A percentile compares a stretch with the other conserved stretches of the same genome.
These are phyloP conservation scores for Lycocerus yunnanus DNA, from an alignment of 2,888 invertebrate species.

Conservation along the genomic window DNA sequence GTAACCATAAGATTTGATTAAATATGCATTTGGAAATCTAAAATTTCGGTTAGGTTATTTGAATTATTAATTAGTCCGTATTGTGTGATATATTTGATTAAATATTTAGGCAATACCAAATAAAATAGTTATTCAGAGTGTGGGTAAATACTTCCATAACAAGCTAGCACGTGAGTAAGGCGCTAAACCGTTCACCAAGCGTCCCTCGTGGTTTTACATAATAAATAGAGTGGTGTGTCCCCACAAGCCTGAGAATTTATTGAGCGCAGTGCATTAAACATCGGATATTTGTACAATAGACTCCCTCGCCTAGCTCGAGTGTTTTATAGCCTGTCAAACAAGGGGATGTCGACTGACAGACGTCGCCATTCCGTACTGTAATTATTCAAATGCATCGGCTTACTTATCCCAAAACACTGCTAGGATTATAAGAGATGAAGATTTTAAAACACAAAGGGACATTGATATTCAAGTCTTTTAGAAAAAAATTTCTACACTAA, in stretches of 20 bases:
- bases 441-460: constrained; percentile 20
- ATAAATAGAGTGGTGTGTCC: constrained; percentile 26
- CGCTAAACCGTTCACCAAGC: constrained; percentile 24
- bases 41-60: background rate
- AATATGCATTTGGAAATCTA: background rate
- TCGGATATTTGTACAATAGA: constrained; percentile 39
- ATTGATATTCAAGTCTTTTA: constrained; percentile 15
- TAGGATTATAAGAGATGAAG: constrained; percentile 22
- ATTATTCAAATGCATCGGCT: constrained; percentile 36
- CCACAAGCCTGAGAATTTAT: constrained; percentile 32
- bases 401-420: constrained; percentile 16
- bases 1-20: background rate
- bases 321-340: constrained; percentile 39
- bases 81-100: background rate
- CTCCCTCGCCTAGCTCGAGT: constrained; percentile 35
- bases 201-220: constrained; percentile 30
- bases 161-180: constrained; percentile 16
- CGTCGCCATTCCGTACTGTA: constrained; percentile 29
- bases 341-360: constrained; percentile 32
- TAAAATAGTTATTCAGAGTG: background rate
- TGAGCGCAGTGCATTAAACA: constrained; percentile 38
- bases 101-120: background rate
- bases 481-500: background rate
- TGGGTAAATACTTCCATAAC: background rate
- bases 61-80: background rate